Base-by-base conservation (phyloP, 2,797 vertebrate species). In the Lerista edwardsae region DNA sequence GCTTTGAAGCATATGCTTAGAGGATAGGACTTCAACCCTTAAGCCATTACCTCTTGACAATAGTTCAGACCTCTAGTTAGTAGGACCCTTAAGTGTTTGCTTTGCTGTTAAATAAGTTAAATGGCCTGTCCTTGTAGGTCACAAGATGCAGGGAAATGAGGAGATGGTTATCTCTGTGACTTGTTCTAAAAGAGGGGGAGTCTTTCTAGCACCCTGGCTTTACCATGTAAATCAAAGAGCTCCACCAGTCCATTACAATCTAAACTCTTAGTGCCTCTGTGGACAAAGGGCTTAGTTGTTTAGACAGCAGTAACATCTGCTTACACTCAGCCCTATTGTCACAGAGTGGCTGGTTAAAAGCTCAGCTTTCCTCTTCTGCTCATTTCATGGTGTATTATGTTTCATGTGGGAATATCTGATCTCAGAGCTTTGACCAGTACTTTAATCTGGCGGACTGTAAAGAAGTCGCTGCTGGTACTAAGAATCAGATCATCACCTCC, bases 391-490 rank as follows among this genome's bases (percentile, higher is more conserved):
- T 9, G 2, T 94, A 88, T 92, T 94, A 86, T 87, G 87, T 94
- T 93, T 95, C 87, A 91, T 80, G 36, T 0, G 17, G 91, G 86
- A 88, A 87, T 90, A 90, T 93, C 81, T 92, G 79, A 77, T 90
- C 89, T 93, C 79, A 75, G 77, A 91, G 87, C 86, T 75, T 79
- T 85, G 82, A 91, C 87, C 91, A 90, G 29, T 93, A 94, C 96
- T 94, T 92, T 93, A 93, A 95, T 97, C 95, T 95, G 93, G 95
- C 95, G 96, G 96, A 97, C 94, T 94, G 93, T 96, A 95, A 93
- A 97, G 96, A 94, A 91, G 94, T 88, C 67, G 51, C 94, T 96
- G 93, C 91, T 96, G 95, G 93, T 92, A 96, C 90, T 92, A 89
- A 94, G 94, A 96, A 89, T 94, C 94, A 82, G 95, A 93, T 95